phyloP scores from a whole-genome alignment of 2,888 invertebrate species.

The Idaea dimidiata region DNA sequence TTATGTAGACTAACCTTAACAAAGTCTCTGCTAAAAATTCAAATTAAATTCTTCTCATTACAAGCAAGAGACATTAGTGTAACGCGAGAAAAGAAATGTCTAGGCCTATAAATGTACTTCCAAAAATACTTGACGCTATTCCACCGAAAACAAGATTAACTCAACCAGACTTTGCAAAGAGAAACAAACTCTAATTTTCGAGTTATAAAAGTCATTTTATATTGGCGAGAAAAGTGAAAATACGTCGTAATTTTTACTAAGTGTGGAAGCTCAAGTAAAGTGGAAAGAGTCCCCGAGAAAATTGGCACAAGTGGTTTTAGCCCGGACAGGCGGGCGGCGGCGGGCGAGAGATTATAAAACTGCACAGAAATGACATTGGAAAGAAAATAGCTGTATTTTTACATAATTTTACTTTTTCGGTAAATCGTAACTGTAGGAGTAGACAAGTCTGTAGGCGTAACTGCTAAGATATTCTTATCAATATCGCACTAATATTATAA shows the following conservation, averaged over 20 bases:
- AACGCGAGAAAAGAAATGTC: conserved; percentile 69
- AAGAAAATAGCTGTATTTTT: neutral
- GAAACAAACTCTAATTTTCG: conserved; percentile 47
- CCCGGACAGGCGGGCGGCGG: conserved; percentile 56
- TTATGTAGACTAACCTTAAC: neutral
- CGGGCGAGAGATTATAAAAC: conserved; percentile 40
- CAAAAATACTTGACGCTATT: conserved; percentile 42
- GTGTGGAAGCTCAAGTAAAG: conserved; percentile 71
- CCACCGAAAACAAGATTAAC: conserved; percentile 30
- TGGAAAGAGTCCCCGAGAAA: conserved; percentile 77
- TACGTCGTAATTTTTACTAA: conserved; percentile 50
- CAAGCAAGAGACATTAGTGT: conserved; percentile 71
- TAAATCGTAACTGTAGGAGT: neutral
- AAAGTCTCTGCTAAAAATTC: conserved; percentile 46
- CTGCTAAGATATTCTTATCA: no score
- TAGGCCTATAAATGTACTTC: conserved; percentile 68
- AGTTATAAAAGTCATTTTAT: conserved; percentile 43
- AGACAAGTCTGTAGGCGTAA: neutral
- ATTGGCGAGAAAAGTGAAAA: conserved; percentile 39
- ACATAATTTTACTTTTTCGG: neutral
- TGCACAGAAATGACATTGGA: neutral
- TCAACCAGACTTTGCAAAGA: conserved; percentile 17
- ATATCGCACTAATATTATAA: no score
- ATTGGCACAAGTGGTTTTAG: conserved; percentile 82
- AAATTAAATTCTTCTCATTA: conserved; percentile 72